These are phyloP conservation scores for Zaprionus davidi DNA, from an alignment of 1,140 invertebrate species.

Conservation along the genomic window DNA sequence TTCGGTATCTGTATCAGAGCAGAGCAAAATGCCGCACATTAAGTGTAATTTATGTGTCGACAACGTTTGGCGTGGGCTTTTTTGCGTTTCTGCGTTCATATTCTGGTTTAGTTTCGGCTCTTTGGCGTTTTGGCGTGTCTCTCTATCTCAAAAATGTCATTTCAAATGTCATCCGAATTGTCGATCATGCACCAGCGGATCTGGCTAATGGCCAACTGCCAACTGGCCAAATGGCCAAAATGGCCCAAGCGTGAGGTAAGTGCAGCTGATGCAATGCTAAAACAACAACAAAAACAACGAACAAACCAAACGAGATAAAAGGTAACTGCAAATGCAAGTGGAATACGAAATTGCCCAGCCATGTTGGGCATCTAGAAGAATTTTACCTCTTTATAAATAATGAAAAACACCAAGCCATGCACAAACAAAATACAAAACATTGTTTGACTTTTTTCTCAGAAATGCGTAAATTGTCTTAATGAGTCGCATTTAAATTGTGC, in stretches of 20 bases:
- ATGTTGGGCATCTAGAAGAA: conserved; percentile 8
- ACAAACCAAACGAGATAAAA: conserved; percentile 8
- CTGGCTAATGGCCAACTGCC: conserved; percentile 38
- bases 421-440: conserved; percentile 1
- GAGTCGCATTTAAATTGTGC: not conserved
- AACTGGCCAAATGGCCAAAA: conserved; percentile 12
- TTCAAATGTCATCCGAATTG: conserved; percentile 56
- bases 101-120: conserved; percentile 23
- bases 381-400: conserved; percentile 13
- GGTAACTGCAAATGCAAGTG: conserved; percentile 14
- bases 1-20: not conserved
- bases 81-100: conserved; percentile 9
- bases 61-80: conserved; percentile 55
- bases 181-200: conserved; percentile 32
- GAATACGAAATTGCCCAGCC: not conserved
- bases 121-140: conserved; percentile 38
- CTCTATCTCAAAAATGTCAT: conserved; percentile 61
- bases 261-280: conserved; percentile 39
- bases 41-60: conserved; percentile 53
- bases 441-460: not conserved
- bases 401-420: not conserved
- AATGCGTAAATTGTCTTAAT: conserved; percentile 6
- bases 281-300: too few species aligned
- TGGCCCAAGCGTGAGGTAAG: conserved; percentile 35
- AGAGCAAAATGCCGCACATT: conserved; percentile 34